Conservation (phyloP, 2,888 invertebrate genomes). For the Metopia argyrocephala region DNA sequence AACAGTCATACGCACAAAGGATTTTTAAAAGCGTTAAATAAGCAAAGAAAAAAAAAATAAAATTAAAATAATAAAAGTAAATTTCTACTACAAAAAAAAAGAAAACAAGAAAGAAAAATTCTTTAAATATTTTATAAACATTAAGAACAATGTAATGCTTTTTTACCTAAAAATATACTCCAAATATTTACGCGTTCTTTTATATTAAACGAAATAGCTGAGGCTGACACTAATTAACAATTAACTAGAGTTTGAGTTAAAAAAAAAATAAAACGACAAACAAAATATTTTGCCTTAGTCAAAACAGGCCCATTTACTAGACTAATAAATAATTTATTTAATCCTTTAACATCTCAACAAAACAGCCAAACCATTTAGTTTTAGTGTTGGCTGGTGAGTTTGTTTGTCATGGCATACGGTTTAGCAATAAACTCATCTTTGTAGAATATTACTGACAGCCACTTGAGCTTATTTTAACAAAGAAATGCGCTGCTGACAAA, state of each 20-base stretch:
- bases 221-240: conserved; percentile 75
- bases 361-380: neutral
- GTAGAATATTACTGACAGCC: conserved; percentile 62
- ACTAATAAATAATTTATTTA: conserved; percentile 73
- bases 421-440: conserved; percentile 50
- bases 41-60: neutral
- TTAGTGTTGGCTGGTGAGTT: neutral
- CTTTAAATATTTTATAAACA: conserved; percentile 46
- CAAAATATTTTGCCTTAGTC: conserved; percentile 36
- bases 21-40: neutral
- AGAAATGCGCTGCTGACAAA: conserved; percentile 71
- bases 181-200: conserved; percentile 38
- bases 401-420: neutral
- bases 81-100: conserved; percentile 1
- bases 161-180: conserved; percentile 59
- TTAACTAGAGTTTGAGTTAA: conserved; percentile 66
- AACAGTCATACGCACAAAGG: conserved; percentile 14
- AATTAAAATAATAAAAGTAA: neutral
- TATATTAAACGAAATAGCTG: conserved; percentile 52
- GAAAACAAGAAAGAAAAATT: conserved; percentile 4
- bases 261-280: conserved; percentile 18
- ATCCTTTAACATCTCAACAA: conserved; percentile 62
- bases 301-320: conserved; percentile 70
- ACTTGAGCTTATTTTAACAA: conserved; percentile 63
- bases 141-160: conserved; percentile 2